A percentile compares a stretch with the other conserved stretches of the same genome.
Conservation (phyloP, 2,113 vertebrate species). For the Onychostruthus taczanowskii region DNA sequence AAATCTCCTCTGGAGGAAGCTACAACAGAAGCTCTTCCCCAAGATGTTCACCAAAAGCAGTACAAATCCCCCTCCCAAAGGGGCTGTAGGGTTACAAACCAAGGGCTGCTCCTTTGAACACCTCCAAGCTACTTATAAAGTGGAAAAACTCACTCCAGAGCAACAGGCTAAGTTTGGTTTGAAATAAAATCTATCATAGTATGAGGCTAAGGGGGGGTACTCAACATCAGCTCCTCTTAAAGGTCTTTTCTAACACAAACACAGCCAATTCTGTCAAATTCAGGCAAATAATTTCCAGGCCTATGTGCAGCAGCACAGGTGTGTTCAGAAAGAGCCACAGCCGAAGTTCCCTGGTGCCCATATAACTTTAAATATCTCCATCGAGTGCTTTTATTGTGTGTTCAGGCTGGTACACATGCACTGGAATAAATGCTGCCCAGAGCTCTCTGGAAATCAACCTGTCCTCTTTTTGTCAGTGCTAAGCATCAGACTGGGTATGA, state of each 20-base stretch:
- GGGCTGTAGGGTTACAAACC: background rate
- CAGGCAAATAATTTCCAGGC: background rate
- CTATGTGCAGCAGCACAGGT: background rate
- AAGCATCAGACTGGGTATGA: background rate
- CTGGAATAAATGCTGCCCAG: background rate
- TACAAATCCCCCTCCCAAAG: background rate
- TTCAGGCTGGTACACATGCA: background rate
- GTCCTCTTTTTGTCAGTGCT: background rate
- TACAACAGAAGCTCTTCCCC: background rate
- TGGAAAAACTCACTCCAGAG: background rate
- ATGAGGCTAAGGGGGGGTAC: fast-evolving
- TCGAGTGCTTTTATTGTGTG: background rate
- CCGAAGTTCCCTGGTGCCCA: background rate
- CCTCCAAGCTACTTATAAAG: background rate
- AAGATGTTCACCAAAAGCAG: background rate
- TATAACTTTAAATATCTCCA: background rate
- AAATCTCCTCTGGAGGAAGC: background rate
- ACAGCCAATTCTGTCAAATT: background rate
- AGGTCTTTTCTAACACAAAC: background rate
- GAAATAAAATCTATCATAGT: background rate
- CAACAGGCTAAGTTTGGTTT: background rate
- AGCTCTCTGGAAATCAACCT: background rate
- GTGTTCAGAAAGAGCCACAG: background rate
- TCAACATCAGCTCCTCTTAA: background rate
- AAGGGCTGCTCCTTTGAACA: background rate